Base-by-base conservation (phyloP, 2,888 invertebrate species). In the Agrochola lota region DNA sequence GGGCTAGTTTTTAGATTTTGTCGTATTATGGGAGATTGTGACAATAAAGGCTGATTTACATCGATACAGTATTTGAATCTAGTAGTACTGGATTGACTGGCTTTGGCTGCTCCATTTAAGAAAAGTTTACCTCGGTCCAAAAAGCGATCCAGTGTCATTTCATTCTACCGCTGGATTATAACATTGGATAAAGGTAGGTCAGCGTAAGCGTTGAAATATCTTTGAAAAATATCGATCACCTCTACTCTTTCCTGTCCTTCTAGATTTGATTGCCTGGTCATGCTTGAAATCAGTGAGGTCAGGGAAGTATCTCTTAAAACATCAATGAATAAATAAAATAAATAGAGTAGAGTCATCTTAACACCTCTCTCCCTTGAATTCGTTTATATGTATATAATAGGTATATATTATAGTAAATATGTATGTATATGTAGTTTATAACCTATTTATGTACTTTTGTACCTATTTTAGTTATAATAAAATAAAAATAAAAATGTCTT, bases 1-100 rank as follows among this genome's bases (percentile, higher is more conserved):
- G 77, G 69, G 46, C 67, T 46, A 79, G 67, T 74, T 79, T 68
- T 52, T 17, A 12, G 66, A 35, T 26, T 64, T 69, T 57, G n/a
- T 62, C 49, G 57, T 60, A 46, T 0, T 52, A 40, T 49, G 15
- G 23, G 23, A 40, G 5, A 55, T 69, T 23, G 55, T 43, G 5
- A n/a, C 3, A 46, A 17, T 46, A 43, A 71, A 71, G 23, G 11
- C 15, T 26, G 40, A 40, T 40, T 40, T 40, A 40, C 40, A 40
- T 40, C 40, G 40, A 40, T 40, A 7, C 1, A 40, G 40, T 40
- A 20, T 52, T 49, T 15, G 11, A 26, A 26, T 52, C 52, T 52
- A 23, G 23, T 23, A 52, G 23, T 17, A 23, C 20, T 23, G 20
- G 20, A 23, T 23, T 23, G 52, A 15, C 0, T 23, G 52, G 20